Evolutionary conservation across 2,888 invertebrate species (phyloP).

Genomic region (Zhuqinia jingwanae): DNA sequence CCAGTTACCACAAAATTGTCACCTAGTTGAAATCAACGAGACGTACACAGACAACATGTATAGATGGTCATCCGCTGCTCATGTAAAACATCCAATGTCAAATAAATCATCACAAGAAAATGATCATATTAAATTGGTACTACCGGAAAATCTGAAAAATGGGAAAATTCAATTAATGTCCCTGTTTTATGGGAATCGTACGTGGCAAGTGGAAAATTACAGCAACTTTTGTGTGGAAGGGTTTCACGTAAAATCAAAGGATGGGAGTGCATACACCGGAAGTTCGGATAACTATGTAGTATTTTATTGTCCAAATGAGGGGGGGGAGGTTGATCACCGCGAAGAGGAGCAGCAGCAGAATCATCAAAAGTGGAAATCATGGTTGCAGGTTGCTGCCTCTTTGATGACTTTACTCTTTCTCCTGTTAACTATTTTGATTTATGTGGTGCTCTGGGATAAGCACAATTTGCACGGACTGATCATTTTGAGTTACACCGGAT

Average conservation of each 20-base stretch:
- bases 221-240: neutral
- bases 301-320: neutral
- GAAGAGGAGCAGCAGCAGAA: too few relatives aligned
- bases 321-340: too few relatives aligned
- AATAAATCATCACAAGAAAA: neutral
- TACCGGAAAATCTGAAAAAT: too few relatives aligned
- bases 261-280: neutral
- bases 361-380: neutral
- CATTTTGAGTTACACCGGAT: neutral
- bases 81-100: too few relatives aligned
- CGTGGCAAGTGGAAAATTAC: neutral
- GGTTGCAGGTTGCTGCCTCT: neutral
- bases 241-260: neutral
- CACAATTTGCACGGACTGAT: neutral
- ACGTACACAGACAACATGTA: neutral
- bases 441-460: neutral
- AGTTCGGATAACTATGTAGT: neutral
- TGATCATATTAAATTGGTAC: neutral
- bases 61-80: neutral
- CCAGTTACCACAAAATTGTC: neutral
- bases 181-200: neutral
- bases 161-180: neutral
- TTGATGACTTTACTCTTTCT: neutral
- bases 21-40: neutral
- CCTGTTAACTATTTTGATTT: neutral